phyloP scores from a whole-genome alignment of 1,140 invertebrate genomes.

The Drosophila repletoides region DNA sequence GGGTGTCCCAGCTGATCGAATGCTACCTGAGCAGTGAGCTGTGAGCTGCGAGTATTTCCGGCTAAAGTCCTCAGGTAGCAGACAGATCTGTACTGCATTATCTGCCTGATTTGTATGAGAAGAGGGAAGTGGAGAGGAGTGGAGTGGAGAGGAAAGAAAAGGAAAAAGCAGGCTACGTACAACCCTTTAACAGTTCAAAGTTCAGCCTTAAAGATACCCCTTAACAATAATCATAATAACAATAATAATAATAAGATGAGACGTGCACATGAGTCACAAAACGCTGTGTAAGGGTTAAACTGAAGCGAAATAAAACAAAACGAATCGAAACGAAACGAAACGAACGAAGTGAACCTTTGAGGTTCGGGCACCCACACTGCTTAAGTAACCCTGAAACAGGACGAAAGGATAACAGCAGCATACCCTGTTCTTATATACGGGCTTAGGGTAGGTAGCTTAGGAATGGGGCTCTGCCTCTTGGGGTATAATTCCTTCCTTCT shows the following conservation, averaged over 20 bases:
- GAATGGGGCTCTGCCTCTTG: conserved; percentile 22
- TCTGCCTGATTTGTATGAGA: conserved; percentile 1
- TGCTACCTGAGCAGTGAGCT: conserved; percentile 64
- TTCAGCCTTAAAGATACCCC: conserved; percentile 42
- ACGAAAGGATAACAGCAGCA: conserved; percentile 13
- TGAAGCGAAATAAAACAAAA: too few relatives aligned
- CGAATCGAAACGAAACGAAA: too few relatives aligned
- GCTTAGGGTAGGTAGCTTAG: conserved; percentile 18
- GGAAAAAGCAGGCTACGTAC: too few relatives aligned
- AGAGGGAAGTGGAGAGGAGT: neutral
- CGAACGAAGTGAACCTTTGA: neutral
- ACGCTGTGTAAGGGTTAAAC: conserved; percentile 21
- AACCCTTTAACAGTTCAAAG: conserved; percentile 48
- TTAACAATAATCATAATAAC: conserved; percentile 45
- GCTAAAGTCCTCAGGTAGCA: conserved; percentile 33
- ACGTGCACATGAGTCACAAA: conserved; percentile 27
- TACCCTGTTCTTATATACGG: neutral
- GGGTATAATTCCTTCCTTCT: conserved; percentile 41
- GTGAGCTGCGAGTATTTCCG: too few relatives aligned
- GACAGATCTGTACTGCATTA: conserved; percentile 34
- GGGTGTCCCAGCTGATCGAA: conserved; percentile 42
- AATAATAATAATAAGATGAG: conserved; percentile 8
- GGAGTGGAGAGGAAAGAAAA: too few relatives aligned
- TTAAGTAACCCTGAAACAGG: neutral
- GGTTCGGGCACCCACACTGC: conserved; percentile 27